Evolutionary conservation across 2,113 vertebrate species (phyloP).

Genomic region (Columbina picui): DNA sequence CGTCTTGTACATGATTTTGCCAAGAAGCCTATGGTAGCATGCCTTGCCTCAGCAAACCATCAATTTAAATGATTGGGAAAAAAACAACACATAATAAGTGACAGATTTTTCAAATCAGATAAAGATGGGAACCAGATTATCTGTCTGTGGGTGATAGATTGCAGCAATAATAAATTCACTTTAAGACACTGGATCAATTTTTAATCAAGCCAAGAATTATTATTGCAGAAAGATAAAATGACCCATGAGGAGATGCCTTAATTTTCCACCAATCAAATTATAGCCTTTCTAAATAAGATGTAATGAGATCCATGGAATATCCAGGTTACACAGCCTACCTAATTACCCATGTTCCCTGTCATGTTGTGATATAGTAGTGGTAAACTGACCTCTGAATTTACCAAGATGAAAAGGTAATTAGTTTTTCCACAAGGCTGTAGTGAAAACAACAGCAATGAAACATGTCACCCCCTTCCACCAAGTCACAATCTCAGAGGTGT

Average conservation of each 20-base stretch:
- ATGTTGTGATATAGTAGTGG: slow-evolving; percentile 86
- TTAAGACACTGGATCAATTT: slow-evolving; percentile 99
- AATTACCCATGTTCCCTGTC: slow-evolving; percentile 87
- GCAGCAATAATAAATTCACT: slow-evolving; percentile 99
- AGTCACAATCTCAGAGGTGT: slow-evolving; percentile 79
- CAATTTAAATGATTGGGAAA: slow-evolving; percentile 84
- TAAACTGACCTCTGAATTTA: slow-evolving; percentile 88
- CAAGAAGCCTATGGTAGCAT: slow-evolving; percentile 64
- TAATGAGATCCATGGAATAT: slow-evolving; percentile 90
- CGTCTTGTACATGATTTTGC: slow-evolving; percentile 24
- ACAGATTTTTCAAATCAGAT: slow-evolving; percentile 95
- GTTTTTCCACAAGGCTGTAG: slow-evolving; percentile 85
- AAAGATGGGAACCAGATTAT: slow-evolving; percentile 99
- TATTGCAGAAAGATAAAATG: slow-evolving; percentile 98
- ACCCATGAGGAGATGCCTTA: slow-evolving; percentile 95
- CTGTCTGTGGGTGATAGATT: slow-evolving; percentile 97
- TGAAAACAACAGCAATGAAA: slow-evolving; percentile 83
- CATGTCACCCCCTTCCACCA: slow-evolving; percentile 81
- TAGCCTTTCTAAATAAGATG: slow-evolving; percentile 89
- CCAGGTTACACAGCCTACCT: slow-evolving; percentile 87
- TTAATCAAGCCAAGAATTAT: slow-evolving; percentile 99
- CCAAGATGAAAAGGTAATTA: slow-evolving; percentile 93
- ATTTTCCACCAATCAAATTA: slow-evolving; percentile 99
- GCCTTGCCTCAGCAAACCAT: slow-evolving; percentile 77
- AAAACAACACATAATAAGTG: slow-evolving; percentile 88